Conservation (phyloP, 2,888 invertebrate species). For the Cosmopolites sordidus region DNA sequence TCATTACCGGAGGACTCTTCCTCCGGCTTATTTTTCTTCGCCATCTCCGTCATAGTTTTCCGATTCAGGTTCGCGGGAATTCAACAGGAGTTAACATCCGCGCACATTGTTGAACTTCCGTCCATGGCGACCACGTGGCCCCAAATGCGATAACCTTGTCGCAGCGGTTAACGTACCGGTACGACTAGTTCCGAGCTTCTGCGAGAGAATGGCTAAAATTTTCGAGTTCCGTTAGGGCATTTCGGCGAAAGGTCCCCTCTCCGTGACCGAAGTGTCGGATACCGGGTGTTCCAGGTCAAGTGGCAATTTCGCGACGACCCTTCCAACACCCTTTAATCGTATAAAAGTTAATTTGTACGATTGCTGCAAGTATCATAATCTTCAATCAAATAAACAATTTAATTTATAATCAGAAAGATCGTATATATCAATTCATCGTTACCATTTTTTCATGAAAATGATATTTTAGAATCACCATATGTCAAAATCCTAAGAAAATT, state of each 20-base stretch:
- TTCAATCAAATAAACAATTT: no score
- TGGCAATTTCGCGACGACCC: background rate
- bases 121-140: background rate
- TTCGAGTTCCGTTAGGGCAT: no score
- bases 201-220: no score
- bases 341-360: background rate
- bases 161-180: background rate
- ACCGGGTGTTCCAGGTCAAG: constrained; percentile 15
- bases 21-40: constrained; percentile 11
- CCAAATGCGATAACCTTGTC: background rate
- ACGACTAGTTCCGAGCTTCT: no score
- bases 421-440: no score
- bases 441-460: no score
- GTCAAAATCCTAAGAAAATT: no score
- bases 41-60: constrained; percentile 6
- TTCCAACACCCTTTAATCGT: background rate
- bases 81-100: background rate
- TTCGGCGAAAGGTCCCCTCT: no score
- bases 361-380: background rate
- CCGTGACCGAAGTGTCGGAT: background rate
- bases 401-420: no score
- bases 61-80: background rate
- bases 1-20: constrained; percentile 15
- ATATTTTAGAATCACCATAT: no score
- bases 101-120: background rate